Evolutionary conservation across 2,797 vertebrate species (phyloP).

Genomic region (Sebastes nivosus): DNA sequence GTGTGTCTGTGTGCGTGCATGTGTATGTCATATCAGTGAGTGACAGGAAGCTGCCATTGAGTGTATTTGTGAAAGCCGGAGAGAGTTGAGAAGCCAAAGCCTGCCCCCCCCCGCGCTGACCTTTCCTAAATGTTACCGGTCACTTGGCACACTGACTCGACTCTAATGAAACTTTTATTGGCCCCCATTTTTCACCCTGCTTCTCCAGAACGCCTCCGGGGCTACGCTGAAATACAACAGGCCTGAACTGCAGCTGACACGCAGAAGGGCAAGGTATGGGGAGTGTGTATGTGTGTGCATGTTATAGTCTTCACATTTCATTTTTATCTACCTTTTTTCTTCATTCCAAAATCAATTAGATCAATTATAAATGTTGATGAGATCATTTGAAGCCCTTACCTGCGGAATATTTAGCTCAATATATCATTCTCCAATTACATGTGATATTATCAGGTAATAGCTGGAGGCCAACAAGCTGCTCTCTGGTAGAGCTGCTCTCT

Average conservation of each 20-base stretch:
- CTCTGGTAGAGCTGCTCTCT: too few species aligned
- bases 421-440: constrained; percentile 26
- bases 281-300: neutral
- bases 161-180: constrained; percentile 86
- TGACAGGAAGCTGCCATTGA: constrained; percentile 61
- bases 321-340: constrained; percentile 8
- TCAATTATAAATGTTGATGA: constrained; percentile 12
- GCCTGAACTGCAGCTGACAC: constrained; percentile 70
- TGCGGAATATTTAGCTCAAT: constrained; percentile 19
- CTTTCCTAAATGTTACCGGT: constrained; percentile 87
- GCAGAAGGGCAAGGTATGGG: constrained; percentile 47
- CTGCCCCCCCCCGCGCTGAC: constrained; percentile 71
- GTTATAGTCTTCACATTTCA: neutral
- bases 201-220: constrained; percentile 76
- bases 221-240: constrained; percentile 76
- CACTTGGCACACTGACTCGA: constrained; percentile 80
- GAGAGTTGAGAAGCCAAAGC: constrained; percentile 64
- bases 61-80: constrained; percentile 62
- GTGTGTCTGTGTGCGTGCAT: neutral
- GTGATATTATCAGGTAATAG: constrained; percentile 19
- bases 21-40: constrained; percentile 29
- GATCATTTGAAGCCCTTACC: constrained; percentile 15
- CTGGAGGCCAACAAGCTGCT: constrained; percentile 5
- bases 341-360: constrained; percentile 31
- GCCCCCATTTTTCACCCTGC: constrained; percentile 82